phyloP scores from a whole-genome alignment of 1,140 invertebrate genomes.

The Aphidius gifuensis region DNA sequence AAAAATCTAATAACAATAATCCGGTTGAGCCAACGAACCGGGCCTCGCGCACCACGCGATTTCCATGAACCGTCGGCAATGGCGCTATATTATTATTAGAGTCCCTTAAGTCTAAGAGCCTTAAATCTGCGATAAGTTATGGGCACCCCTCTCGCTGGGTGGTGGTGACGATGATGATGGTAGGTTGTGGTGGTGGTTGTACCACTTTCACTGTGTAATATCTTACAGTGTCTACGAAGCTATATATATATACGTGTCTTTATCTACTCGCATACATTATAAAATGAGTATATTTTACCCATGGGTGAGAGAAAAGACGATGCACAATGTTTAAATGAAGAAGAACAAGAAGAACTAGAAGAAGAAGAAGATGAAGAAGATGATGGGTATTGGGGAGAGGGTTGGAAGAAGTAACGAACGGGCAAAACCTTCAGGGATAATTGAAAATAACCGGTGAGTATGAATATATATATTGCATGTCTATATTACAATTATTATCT shows the following conservation, averaged over 20 bases:
- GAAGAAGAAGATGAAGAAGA: too few relatives aligned
- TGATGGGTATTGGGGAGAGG: too few relatives aligned
- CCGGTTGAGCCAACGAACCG: conserved; percentile 17
- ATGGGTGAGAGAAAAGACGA: too few relatives aligned
- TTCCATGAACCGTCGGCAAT: conserved; percentile 46
- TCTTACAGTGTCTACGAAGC: conserved; percentile 35
- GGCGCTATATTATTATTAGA: conserved; percentile 58
- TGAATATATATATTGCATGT: too few relatives aligned
- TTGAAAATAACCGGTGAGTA: conserved; percentile 52
- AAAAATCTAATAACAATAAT: conserved; percentile 21
- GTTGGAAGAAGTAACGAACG: conserved; percentile 4
- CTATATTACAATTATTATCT: too few relatives aligned
- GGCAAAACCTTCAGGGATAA: conserved; percentile 46
- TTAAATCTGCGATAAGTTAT: conserved; percentile 60
- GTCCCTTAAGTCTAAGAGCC: conserved; percentile 59
- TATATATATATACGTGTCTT: conserved; percentile 44
- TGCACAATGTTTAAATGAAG: too few relatives aligned
- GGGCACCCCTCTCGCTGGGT: conserved; percentile 44
- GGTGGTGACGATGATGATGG: conserved; percentile 6
- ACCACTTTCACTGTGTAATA: conserved; percentile 40
- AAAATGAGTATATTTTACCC: conserved; percentile 11
- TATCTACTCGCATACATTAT: conserved; percentile 55
- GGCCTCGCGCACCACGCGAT: conserved; percentile 31
- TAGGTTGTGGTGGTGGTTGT: not conserved
- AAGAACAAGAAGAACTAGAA: too few relatives aligned